These are phyloP conservation scores for Scortum barcoo DNA, from an alignment of 2,113 vertebrate genomes.

Conservation along the genomic window DNA sequence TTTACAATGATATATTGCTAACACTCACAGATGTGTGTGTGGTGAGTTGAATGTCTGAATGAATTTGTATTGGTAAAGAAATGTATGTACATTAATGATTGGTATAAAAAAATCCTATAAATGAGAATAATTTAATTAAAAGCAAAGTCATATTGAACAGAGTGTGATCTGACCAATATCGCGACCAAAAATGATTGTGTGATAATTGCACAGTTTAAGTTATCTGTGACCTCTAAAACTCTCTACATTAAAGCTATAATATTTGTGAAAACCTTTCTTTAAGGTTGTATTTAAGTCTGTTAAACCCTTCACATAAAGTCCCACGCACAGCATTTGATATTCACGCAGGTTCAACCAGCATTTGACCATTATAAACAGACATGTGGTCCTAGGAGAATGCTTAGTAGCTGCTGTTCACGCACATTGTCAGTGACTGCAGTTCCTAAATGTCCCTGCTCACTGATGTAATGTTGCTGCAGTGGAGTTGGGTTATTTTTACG, in stretches of 20 bases:
- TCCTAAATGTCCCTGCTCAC: neutral
- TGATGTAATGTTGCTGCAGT: slow-evolving; percentile 8
- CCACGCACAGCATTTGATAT: neutral
- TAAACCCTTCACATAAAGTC: neutral
- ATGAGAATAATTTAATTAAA: neutral
- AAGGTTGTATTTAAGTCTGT: neutral
- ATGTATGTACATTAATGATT: neutral
- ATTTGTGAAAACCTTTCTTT: neutral
- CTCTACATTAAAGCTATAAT: neutral
- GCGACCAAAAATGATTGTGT: neutral
- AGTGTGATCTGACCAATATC: neutral
- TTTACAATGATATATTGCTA: neutral
- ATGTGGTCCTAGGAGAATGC: neutral
- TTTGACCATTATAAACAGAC: neutral
- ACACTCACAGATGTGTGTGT: neutral
- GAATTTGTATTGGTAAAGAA: neutral
- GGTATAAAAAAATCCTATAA: neutral
- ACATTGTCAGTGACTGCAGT: neutral
- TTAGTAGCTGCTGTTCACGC: neutral
- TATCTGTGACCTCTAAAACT: neutral
- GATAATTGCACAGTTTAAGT: neutral
- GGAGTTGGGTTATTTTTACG: neutral
- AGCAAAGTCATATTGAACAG: neutral
- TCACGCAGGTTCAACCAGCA: neutral
- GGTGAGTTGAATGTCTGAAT: neutral